Evolutionary conservation across 2,888 invertebrate species (phyloP).

Genomic region (Drepana falcataria): DNA sequence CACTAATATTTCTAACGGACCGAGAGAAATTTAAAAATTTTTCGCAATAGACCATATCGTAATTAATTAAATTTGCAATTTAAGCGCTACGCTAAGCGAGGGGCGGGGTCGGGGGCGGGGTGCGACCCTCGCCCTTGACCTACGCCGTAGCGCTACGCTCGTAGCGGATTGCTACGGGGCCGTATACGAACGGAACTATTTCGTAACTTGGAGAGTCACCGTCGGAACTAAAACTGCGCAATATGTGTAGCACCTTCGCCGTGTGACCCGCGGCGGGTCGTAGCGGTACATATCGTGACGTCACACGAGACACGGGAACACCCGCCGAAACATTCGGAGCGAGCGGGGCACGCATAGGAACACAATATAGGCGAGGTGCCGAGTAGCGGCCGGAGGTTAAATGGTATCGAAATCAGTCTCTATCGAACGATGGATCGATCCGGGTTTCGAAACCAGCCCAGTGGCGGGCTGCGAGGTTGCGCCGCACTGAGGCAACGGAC

Average conservation of each 20-base stretch:
- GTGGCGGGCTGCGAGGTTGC: slow-evolving; percentile 43
- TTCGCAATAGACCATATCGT: background rate
- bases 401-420: slow-evolving; percentile 53
- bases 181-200: background rate
- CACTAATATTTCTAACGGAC: background rate
- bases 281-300: background rate
- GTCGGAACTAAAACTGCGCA: too few species aligned
- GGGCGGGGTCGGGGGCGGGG: background rate
- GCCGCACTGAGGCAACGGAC: slow-evolving; percentile 33
- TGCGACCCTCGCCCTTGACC: background rate
- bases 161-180: background rate
- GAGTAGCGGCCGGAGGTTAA: slow-evolving; percentile 16
- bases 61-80: background rate
- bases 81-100: background rate
- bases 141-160: background rate
- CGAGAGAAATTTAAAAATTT: background rate
- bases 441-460: slow-evolving; percentile 44
- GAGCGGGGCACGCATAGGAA: background rate
- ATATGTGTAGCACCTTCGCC: too few species aligned
- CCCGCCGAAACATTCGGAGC: background rate
- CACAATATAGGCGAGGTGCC: slow-evolving; percentile 6
- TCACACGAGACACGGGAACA: background rate
- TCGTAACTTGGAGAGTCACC: too few species aligned
- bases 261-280: too few species aligned
- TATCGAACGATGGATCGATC: slow-evolving; percentile 14